phyloP scores from a whole-genome alignment of 2,797 vertebrate species.

The Heliangelus exortis region DNA sequence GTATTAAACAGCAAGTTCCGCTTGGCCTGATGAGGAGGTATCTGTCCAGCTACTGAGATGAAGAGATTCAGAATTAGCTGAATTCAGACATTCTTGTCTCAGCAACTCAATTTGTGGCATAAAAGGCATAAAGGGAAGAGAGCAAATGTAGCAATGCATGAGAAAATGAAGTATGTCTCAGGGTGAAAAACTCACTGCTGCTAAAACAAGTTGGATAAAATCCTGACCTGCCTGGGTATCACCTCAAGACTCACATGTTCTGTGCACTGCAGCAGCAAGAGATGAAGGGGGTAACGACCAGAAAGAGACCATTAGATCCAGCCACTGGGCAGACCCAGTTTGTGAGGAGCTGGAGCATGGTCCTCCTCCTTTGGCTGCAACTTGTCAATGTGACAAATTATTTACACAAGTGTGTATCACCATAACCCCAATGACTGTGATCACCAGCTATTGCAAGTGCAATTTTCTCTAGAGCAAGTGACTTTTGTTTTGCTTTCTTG shows the following conservation, averaged over 20 bases:
- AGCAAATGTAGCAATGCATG: accelerated
- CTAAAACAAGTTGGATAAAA: accelerated
- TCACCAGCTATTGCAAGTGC: background rate
- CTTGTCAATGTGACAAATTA: background rate
- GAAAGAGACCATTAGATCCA: background rate
- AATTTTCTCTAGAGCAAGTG: background rate
- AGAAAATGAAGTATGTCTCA: background rate
- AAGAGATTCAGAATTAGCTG: background rate
- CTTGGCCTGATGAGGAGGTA: background rate
- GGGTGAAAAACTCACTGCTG: background rate
- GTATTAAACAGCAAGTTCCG: background rate
- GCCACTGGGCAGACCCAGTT: accelerated
- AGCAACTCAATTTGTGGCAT: background rate
- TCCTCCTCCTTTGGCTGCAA: background rate
- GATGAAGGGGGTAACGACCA: background rate
- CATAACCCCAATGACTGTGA: background rate
- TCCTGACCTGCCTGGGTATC: accelerated
- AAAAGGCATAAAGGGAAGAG: background rate
- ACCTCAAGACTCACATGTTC: accelerated
- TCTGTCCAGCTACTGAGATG: background rate
- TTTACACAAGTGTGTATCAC: accelerated
- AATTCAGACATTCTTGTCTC: background rate
- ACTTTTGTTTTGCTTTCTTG: background rate
- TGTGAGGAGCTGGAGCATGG: background rate
- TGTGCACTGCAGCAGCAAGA: background rate